These are phyloP conservation scores for Ichneumoninae sp. DNA, from an alignment of 2,888 invertebrate genomes.

Conservation along the genomic window DNA sequence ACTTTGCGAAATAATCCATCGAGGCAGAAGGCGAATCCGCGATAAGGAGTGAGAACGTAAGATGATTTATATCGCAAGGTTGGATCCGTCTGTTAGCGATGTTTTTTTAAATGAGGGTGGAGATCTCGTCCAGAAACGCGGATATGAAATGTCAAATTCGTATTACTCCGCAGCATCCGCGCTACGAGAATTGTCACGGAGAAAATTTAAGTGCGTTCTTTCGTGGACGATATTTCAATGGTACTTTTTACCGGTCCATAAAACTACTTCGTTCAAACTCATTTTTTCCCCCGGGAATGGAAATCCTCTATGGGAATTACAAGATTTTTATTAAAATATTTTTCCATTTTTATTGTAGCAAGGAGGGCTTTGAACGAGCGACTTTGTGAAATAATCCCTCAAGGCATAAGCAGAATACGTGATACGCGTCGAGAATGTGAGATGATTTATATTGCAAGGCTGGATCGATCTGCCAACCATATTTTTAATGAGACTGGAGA, in stretches of 20 bases:
- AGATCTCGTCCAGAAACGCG: slow-evolving; percentile 2
- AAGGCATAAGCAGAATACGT: too few species aligned
- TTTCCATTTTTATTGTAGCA: background rate
- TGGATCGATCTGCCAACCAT: too few species aligned
- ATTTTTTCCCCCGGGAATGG: background rate
- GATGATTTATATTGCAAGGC: too few species aligned
- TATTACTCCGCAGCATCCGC: slow-evolving; percentile 6
- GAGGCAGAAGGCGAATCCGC: too few species aligned
- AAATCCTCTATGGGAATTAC: too few species aligned
- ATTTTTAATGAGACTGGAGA: background rate
- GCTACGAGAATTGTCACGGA: background rate
- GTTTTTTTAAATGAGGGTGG: background rate
- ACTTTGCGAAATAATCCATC: background rate
- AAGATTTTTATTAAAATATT: background rate
- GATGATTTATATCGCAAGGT: background rate
- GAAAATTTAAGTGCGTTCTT: slow-evolving; percentile 6
- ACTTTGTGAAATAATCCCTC: too few species aligned
- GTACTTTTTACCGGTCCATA: background rate
- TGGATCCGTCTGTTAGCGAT: slow-evolving; percentile 16
- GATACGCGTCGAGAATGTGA: too few species aligned
- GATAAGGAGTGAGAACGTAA: too few species aligned
- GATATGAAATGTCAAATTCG: slow-evolving; percentile 29
- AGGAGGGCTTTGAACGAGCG: too few species aligned
- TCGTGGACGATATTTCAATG: background rate
- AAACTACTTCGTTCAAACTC: background rate